Base-by-base conservation (phyloP, 2,797 vertebrate species). In the Tarsius wallacei region DNA sequence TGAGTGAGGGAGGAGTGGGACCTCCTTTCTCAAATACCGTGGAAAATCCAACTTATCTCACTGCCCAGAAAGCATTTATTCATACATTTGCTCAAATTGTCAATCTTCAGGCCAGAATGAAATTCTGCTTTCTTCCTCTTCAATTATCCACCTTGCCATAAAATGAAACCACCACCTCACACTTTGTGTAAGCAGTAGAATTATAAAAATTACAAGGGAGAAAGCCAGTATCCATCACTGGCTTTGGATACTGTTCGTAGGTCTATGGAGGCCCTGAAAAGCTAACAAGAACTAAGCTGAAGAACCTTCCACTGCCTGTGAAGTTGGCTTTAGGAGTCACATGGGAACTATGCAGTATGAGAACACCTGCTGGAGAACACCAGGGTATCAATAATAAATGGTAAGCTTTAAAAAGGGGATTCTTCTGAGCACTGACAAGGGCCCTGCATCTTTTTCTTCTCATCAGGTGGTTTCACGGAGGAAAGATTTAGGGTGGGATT, bases 311-410 rank as follows among this genome's bases (percentile, higher is more conserved):
- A 26, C 47, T 49, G 85, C 66, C 66, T 95, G 24, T 24, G 80
- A 86, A 85, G 90, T 84, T n/a, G 33, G 24, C 49, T 76, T 91
- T 93, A 96, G 87, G 49, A 70, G 89, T 70, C 93, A 74, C 6
- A 10, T 74, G 95, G 90, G 95, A 96, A 78, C 64, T 51, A 4
- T 42, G 26, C 3, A 28, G 59, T 70, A 83, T 2, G 51, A 73
- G 91, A 95, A 93, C 87, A 81, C 96, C 84, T 94, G 95, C 87
- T 85, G 90, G 82, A 88, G 76, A 95, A 74, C n/a, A 84, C 68
- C 74, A 94, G 93, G 36, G 2, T 73, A 94, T 97, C 87, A 90
- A 96, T 94, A 95, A 91, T 96, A 92, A 97, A 97, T 96, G 93
- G 51, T 92, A 96, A 97, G 87, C 94, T 97, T 90, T 90, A 47